phyloP scores from a whole-genome alignment of 2,797 vertebrate species.

The Sylvia borin region DNA sequence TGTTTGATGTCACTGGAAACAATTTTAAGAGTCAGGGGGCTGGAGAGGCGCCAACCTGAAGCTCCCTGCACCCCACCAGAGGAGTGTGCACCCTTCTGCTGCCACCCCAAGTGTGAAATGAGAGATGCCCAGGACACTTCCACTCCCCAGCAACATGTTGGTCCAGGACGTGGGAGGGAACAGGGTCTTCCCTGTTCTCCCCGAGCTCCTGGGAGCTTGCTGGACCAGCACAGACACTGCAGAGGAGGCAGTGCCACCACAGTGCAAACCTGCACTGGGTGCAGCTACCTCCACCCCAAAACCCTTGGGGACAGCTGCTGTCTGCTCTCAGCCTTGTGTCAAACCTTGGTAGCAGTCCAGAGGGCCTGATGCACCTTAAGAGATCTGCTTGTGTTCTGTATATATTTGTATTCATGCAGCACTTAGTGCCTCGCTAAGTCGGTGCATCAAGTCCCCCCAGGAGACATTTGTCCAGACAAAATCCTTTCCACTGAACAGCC shows the following conservation, averaged over 20 bases:
- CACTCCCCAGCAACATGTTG: rapidly evolving
- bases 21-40: neutral
- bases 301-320: neutral
- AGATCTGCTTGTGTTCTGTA: neutral
- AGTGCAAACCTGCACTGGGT: no score
- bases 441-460: neutral
- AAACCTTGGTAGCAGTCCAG: neutral
- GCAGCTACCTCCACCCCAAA: neutral
- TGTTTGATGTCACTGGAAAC: neutral
- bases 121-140: neutral
- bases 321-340: neutral
- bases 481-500: neutral
- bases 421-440: neutral
- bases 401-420: neutral
- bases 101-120: rapidly evolving
- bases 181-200: no score
- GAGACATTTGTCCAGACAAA: rapidly evolving
- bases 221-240: neutral
- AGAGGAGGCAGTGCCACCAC: neutral
- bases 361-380: neutral
- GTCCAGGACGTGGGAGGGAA: rapidly evolving
- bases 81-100: neutral
- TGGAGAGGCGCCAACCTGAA: neutral
- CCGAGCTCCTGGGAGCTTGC: neutral
- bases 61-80: rapidly evolving